Base-by-base conservation (phyloP, 2,797 vertebrate species). In the Poecilia velifera region DNA sequence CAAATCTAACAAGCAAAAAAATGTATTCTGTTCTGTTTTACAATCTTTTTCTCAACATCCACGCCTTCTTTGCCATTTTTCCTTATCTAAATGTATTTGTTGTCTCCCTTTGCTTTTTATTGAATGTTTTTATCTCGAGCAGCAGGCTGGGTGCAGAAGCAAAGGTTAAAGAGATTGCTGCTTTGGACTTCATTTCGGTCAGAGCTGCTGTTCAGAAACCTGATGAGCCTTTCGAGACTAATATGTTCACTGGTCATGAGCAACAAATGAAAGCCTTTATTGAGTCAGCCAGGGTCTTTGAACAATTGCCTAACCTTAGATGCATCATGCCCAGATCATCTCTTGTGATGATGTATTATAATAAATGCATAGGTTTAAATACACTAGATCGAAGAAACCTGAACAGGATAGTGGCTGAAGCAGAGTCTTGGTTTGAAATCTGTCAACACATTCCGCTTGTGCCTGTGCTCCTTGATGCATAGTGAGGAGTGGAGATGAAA, bases 401-500 rank as follows among this genome's bases (percentile, higher is more conserved):
- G 25, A 25, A 43, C 5, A 12, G 66, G 39, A 43, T 34, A n/a
- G 36, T 41, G 18, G 36, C 36, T 39, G 22, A 68, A 49, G 51
- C 1, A 34, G 10, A 12, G 68, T 59, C 53, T 78, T 75, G 6
- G 31, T 84, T 78, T 76, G 34, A 76, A 84, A 74, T 73, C 49
- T 45, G 13, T 28, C 55, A 59, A 55, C 80, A 74, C 59, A 31
- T 72, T 73, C 1, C 53, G 47, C 75, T 71, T 76, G 45, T 73
- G 45, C 75, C 45, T 79, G 28, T 81, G 74, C 70, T 85, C 72
- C 73, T 82, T 73, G 76, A 88, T 82, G 77, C 76, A 76, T 41
- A 46, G 73, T 75, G 66, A 84, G 36, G 76, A 88, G 76, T 80
- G 81, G 73, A 85, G 83, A 90, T 90, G 83, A 86, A 66, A 71